phyloP scores from a whole-genome alignment of 2,113 vertebrate genomes.

The Echinops telfairi region DNA sequence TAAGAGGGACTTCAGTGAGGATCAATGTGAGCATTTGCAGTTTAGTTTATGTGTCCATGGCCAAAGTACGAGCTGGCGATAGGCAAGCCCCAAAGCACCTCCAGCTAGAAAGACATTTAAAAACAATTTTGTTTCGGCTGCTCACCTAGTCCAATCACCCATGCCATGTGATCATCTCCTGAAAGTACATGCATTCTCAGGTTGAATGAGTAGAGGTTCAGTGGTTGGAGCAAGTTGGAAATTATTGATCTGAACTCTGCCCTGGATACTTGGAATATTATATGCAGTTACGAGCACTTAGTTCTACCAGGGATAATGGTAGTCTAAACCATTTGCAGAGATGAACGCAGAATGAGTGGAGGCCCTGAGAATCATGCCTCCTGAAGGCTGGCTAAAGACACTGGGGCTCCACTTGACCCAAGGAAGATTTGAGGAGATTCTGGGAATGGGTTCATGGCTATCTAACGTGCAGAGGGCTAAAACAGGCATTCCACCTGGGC shows the following conservation, averaged over 20 bases:
- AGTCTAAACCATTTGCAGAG: not conserved
- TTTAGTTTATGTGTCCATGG: constrained; percentile 3
- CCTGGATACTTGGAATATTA: constrained; percentile 8
- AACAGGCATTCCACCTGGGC: not conserved
- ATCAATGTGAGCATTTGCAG: constrained; percentile 14
- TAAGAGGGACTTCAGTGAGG: not conserved
- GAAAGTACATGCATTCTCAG: constrained; percentile 43
- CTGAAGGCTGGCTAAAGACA: not conserved
- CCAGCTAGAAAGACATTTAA: constrained; percentile 25
- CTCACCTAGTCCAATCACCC: constrained; percentile 2
- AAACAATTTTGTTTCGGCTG: not conserved
- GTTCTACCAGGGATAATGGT: not conserved
- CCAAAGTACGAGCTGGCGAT: not conserved
- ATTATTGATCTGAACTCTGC: constrained; percentile 22
- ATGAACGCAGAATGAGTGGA: not conserved
- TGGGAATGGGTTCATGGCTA: not conserved
- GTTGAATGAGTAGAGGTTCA: constrained; percentile 23
- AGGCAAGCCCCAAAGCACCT: constrained; percentile 10
- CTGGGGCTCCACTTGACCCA: not conserved
- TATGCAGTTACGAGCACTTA: not conserved
- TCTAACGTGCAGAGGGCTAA: not conserved
- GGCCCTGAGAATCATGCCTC: not conserved
- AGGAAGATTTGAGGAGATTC: not conserved
- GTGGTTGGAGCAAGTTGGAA: not conserved
- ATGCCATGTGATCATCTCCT: not conserved